These are phyloP conservation scores for Tachina grossa DNA, from an alignment of 2,888 invertebrate species.

Conservation along the genomic window DNA sequence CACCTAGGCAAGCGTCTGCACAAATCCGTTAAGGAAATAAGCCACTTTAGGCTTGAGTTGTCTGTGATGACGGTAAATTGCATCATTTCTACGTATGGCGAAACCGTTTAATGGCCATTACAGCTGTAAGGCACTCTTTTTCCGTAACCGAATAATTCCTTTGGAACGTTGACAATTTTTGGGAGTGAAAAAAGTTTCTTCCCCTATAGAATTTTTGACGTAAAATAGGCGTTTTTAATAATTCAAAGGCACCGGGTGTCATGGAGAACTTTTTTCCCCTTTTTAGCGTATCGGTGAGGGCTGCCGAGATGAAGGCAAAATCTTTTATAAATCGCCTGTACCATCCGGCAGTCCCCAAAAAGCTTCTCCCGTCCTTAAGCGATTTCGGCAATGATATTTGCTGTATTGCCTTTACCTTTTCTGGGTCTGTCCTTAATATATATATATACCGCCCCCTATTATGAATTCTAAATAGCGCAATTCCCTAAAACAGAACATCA, in stretches of 20 bases:
- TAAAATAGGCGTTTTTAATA: neutral
- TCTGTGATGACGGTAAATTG: neutral
- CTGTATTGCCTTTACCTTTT: slow-evolving; percentile 1
- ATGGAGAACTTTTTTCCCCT: neutral
- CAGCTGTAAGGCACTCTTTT: neutral
- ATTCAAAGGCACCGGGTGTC: neutral
- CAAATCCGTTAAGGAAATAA: no score
- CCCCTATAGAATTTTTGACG: neutral
- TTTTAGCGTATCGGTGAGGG: neutral
- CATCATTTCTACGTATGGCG: slow-evolving; percentile 13
- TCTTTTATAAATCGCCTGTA: slow-evolving; percentile 8
- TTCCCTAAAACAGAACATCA: slow-evolving; percentile 62
- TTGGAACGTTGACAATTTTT: neutral
- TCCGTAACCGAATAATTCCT: neutral
- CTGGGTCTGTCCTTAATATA: slow-evolving; percentile 3
- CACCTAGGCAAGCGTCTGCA: no score
- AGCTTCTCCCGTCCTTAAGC: slow-evolving; percentile 60
- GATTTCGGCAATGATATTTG: slow-evolving; percentile 43
- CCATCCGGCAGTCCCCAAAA: slow-evolving; percentile 7
- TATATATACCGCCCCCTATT: slow-evolving; percentile 37
- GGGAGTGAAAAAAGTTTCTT: neutral
- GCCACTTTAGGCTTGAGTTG: neutral
- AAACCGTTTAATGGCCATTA: neutral
- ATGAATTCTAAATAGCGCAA: slow-evolving; percentile 63
- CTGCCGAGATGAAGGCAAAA: slow-evolving; percentile 6